phyloP scores from a whole-genome alignment of 2,888 invertebrate species.

The Lomographa bimaculata region DNA sequence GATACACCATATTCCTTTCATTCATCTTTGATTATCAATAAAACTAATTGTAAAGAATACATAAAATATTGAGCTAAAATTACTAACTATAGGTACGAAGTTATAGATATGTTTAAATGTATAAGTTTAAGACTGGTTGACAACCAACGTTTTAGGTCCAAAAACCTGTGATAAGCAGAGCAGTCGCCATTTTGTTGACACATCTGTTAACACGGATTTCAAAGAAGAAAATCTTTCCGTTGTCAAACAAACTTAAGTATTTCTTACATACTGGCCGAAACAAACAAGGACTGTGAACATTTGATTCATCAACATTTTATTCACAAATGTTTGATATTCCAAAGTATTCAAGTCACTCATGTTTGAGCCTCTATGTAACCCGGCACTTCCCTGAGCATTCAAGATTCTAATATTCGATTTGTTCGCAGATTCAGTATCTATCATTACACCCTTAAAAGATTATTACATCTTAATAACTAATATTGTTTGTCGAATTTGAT shows the following conservation, averaged over 20 bases:
- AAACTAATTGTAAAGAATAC: constrained; percentile 36
- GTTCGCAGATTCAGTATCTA: constrained; percentile 34
- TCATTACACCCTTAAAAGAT: constrained; percentile 36
- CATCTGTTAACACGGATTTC: too few species aligned
- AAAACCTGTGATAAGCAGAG: too few species aligned
- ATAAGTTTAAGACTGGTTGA: not conserved
- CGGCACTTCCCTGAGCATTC: constrained; percentile 60
- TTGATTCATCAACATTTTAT: constrained; percentile 7
- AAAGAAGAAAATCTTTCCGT: too few species aligned
- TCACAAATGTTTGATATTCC: not conserved
- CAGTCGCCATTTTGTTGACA: too few species aligned
- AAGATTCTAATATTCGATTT: constrained; percentile 49
- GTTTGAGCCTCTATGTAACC: constrained; percentile 8
- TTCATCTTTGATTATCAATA: constrained; percentile 35
- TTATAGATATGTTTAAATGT: constrained; percentile 18
- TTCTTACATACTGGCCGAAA: constrained; percentile 5
- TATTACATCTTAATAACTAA: constrained; percentile 45
- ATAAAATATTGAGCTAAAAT: constrained; percentile 39
- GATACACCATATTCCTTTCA: constrained; percentile 44
- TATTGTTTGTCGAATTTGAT: constrained; percentile 56
- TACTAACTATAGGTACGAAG: constrained; percentile 24
- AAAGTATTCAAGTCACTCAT: not conserved
- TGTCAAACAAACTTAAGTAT: too few species aligned
- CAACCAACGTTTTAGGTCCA: not conserved
- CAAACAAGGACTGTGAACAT: constrained; percentile 1